phyloP scores from a whole-genome alignment of 2,888 invertebrate genomes.

The Linyphia triangularis region DNA sequence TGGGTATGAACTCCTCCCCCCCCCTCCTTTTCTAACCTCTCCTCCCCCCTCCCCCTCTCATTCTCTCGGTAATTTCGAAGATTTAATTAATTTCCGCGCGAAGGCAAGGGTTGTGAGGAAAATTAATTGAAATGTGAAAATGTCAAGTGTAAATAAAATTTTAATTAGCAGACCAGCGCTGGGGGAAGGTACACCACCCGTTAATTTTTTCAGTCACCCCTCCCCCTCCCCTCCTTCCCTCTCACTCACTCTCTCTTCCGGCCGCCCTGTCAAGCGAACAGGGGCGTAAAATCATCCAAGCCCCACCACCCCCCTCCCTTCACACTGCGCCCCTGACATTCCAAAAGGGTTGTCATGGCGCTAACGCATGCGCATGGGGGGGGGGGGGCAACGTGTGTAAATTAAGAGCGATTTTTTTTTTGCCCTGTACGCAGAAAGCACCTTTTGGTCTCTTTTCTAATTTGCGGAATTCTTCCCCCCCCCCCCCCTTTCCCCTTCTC shows the following conservation, averaged over 20 bases:
- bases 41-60: conserved; percentile 7
- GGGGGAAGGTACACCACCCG: conserved; percentile 65
- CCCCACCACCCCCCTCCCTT: conserved; percentile 19
- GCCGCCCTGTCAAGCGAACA: conserved; percentile 56
- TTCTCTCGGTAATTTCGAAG: conserved; percentile 73
- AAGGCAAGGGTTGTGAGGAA: conserved; percentile 68
- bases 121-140: conserved; percentile 76
- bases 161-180: conserved; percentile 71
- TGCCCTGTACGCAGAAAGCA: not conserved
- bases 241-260: too few relatives aligned
- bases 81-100: conserved; percentile 75
- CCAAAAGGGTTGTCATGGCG: conserved; percentile 64
- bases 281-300: conserved; percentile 68
- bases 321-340: conserved; percentile 24
- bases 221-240: conserved; percentile 12
- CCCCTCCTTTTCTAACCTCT: not conserved
- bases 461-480: conserved; percentile 66
- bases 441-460: conserved; percentile 43
- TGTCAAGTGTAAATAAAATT: conserved; percentile 76
- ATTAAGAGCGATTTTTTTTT: conserved; percentile 58
- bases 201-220: conserved; percentile 66
- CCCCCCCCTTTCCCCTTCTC: too few relatives aligned
- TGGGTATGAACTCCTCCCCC: not conserved
- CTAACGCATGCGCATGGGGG: conserved; percentile 52
- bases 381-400: conserved; percentile 35